These are phyloP conservation scores for Cylindroiulus punctatus DNA, from an alignment of 2,888 invertebrate genomes.

Conservation along the genomic window DNA sequence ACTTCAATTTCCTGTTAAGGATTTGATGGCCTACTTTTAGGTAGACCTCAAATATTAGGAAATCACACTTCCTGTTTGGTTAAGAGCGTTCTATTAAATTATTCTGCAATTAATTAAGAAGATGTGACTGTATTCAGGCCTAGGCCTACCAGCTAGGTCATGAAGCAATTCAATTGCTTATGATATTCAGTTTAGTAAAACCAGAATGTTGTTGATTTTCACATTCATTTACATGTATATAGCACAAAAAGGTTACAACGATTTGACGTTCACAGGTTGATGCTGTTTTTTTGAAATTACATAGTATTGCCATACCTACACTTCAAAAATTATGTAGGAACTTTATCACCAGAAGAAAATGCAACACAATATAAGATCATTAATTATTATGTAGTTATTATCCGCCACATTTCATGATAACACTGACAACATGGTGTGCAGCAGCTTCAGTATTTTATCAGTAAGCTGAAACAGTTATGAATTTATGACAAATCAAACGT, in stretches of 20 bases:
- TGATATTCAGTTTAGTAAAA: background rate
- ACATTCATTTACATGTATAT: background rate
- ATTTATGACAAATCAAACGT: background rate
- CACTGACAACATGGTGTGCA: background rate
- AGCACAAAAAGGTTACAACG: background rate
- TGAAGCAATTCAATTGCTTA: background rate
- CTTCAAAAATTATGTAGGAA: background rate
- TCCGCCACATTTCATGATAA: background rate
- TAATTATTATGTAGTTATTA: background rate
- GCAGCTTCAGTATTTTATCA: constrained; percentile 7
- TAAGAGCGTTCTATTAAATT: background rate
- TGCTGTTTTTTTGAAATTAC: constrained; percentile 21
- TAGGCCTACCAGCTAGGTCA: background rate
- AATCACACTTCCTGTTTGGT: constrained; percentile 11
- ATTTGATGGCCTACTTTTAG: background rate
- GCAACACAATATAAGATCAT: background rate
- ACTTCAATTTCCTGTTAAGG: constrained; percentile 8
- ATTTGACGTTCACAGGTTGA: background rate
- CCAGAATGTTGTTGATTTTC: background rate
- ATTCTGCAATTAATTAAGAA: background rate
- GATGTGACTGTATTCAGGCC: background rate
- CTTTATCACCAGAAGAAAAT: background rate
- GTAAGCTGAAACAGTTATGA: background rate
- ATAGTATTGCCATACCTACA: background rate
- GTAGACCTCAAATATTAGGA: background rate